phyloP scores from a whole-genome alignment of 2,113 vertebrate genomes.

The Theristicus caerulescens region DNA sequence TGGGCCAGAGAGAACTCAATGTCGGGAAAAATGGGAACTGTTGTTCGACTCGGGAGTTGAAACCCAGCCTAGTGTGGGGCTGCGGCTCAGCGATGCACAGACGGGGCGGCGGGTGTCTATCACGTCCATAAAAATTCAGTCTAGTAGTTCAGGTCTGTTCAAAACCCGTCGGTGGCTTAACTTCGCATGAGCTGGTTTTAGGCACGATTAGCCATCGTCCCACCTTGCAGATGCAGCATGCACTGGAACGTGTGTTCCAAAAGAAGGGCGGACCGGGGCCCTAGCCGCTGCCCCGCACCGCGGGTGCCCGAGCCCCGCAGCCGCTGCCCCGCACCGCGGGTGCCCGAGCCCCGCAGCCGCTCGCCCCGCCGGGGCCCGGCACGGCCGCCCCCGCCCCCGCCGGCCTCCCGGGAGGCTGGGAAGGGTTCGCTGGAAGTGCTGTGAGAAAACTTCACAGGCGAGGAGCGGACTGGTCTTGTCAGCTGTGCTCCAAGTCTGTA shows the following conservation, averaged over 20 bases:
- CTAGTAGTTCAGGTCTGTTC: background rate
- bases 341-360: no score
- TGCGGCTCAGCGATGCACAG: background rate
- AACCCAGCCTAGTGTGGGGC: background rate
- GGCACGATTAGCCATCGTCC: background rate
- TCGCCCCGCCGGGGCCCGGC: no score
- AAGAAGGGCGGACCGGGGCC: no score
- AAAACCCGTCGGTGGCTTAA: background rate
- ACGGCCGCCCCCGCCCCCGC: no score
- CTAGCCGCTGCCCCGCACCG: no score
- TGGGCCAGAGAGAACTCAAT: background rate
- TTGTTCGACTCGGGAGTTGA: background rate
- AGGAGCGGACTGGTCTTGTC: background rate
- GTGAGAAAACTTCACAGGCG: no score
- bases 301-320: no score
- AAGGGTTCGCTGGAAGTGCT: no score
- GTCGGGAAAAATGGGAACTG: background rate
- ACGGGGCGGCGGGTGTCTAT: background rate
- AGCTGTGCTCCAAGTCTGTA: background rate
- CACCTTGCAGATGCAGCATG: background rate
- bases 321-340: no score
- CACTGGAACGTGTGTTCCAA: no score
- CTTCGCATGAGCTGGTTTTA: background rate
- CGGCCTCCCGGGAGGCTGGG: no score
- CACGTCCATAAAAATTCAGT: background rate